A percentile compares a stretch with the other conserved stretches of the same genome.
Conservation (phyloP, 2,888 invertebrate species). For the Caenorhabditis sp. region DNA sequence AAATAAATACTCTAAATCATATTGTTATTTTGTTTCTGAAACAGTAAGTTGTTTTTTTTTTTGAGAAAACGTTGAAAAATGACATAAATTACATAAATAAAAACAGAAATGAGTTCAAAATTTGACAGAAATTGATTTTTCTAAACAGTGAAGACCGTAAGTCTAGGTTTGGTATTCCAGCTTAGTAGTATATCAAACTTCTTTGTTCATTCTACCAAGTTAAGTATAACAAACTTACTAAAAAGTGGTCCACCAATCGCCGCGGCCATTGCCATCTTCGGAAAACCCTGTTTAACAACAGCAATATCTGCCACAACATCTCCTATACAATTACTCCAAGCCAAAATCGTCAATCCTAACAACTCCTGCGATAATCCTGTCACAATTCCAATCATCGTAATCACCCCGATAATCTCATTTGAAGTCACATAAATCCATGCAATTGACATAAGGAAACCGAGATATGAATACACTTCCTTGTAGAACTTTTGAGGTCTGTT, state of each 20-base stretch:
- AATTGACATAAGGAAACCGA: slow-evolving; percentile 77
- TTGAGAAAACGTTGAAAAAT: too few relatives aligned
- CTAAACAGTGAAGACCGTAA: too few relatives aligned
- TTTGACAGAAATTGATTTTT: too few relatives aligned
- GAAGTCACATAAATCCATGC: slow-evolving; percentile 77
- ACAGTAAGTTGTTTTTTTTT: too few relatives aligned
- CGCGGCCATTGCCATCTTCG: slow-evolving; percentile 79
- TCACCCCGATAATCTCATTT: slow-evolving; percentile 76
- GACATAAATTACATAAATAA: too few relatives aligned
- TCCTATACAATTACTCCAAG: slow-evolving; percentile 79
- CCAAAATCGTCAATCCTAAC: slow-evolving; percentile 77
- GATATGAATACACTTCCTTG: slow-evolving; percentile 71
- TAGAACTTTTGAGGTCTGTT: slow-evolving; percentile 56
- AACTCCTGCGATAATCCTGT: slow-evolving; percentile 68
- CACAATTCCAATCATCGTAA: slow-evolving; percentile 76
- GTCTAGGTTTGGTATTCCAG: too few relatives aligned
- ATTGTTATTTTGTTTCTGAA: too few relatives aligned
- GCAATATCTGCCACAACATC: slow-evolving; percentile 77
- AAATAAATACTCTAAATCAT: too few relatives aligned
- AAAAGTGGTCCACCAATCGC: slow-evolving; percentile 80
- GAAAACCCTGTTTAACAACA: slow-evolving; percentile 77
- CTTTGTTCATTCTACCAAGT: not conserved
- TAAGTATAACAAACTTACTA: slow-evolving; percentile 72
- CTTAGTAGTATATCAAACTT: too few relatives aligned
- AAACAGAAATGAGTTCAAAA: too few relatives aligned